A percentile compares a stretch with the other conserved stretches of the same genome.
Evolutionary conservation across 1,140 invertebrate genomes (phyloP).

Genomic region (Drosophila ohnishii): DNA sequence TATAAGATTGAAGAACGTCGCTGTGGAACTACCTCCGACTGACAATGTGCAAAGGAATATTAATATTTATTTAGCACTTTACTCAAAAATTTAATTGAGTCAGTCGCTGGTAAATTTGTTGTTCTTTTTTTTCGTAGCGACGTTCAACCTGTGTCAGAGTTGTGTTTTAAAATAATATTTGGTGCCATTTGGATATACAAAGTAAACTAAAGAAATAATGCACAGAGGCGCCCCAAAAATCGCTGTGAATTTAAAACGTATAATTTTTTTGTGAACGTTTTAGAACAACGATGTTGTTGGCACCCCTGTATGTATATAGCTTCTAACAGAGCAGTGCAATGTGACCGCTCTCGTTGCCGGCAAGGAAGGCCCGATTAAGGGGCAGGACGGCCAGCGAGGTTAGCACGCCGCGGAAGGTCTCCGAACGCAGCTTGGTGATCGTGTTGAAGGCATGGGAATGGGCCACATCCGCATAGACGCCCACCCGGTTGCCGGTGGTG

Average conservation of each 20-base stretch:
- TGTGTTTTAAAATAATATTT: conserved; percentile 67
- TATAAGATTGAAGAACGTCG: conserved; percentile 10
- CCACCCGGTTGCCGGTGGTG: conserved; percentile 94
- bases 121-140: neutral
- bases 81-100: conserved; percentile 12
- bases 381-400: conserved; percentile 94
- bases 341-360: conserved; percentile 95
- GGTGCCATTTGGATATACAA: conserved; percentile 48
- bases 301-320: neutral
- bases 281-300: neutral
- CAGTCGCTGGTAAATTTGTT: neutral
- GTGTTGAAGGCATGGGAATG: conserved; percentile 89
- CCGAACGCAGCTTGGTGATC: conserved; percentile 92
- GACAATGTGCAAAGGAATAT: conserved; percentile 2
- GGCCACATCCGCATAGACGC: conserved; percentile 91
- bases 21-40: neutral
- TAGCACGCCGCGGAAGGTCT: conserved; percentile 95
- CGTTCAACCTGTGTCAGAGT: conserved; percentile 10
- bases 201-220: conserved; percentile 4
- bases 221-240: neutral
- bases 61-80: conserved; percentile 3
- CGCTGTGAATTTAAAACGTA: neutral
- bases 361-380: conserved; percentile 92
- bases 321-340: conserved; percentile 92
- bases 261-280: neutral